Percentiles rank a stretch among this genome's conserved stretches.
Evolutionary conservation across 35 echinoderm and acorn worm species (phyloP).

Genomic region (Chiridota heheva): DNA sequence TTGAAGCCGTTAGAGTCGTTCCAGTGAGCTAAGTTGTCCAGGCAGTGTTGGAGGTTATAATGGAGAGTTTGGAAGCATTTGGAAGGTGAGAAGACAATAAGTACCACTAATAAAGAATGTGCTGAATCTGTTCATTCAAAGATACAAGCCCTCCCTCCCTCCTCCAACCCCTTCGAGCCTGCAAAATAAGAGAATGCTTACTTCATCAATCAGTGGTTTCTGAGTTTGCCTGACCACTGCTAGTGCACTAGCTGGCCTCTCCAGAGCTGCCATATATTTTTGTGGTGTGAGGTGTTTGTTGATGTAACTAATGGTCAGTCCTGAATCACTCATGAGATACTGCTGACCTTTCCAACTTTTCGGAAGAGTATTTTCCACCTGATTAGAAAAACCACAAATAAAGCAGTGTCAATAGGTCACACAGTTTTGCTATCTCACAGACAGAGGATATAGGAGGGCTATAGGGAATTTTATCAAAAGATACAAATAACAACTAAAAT

Average conservation of each 20-base stretch:
- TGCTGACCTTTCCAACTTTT: constrained; percentile 28
- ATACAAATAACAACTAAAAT: no score
- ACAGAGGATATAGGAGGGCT: background rate
- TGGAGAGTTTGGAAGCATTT: no score
- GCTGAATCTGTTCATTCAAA: no score
- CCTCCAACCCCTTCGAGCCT: no score
- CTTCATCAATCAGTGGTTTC: constrained; percentile 9
- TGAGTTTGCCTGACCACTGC: constrained; percentile 64
- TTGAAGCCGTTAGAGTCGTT: no score
- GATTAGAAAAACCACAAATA: background rate
- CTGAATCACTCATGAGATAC: constrained; percentile 31
- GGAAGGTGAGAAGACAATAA: no score
- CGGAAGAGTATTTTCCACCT: constrained; percentile 50
- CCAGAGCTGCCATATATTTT: constrained; percentile 36
- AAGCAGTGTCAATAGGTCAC: background rate
- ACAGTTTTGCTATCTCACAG: constrained; percentile 9
- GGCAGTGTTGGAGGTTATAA: no score
- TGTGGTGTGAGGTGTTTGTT: constrained; percentile 48
- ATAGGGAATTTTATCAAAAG: background rate
- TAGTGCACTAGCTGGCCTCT: constrained; percentile 64
- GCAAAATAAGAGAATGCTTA: no score
- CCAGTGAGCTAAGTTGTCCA: no score
- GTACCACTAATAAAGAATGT: no score
- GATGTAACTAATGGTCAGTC: constrained; percentile 62
- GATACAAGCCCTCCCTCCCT: no score